Conservation (phyloP, 53 echinoderm and acorn worm species). For the Paracentrotus lividus region DNA sequence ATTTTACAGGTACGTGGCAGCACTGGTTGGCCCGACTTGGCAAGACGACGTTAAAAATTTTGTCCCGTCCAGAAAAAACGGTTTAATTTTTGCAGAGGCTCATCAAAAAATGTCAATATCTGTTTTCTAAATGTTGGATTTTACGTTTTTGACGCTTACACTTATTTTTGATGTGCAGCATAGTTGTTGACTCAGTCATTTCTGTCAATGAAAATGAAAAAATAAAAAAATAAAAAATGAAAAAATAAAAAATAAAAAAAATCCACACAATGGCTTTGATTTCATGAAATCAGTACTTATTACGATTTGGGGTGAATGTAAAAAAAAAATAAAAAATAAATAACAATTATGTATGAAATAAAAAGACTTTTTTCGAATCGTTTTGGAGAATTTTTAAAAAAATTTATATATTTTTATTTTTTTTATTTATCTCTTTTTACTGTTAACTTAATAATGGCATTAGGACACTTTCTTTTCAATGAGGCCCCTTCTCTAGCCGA, state of each 20-base stretch:
- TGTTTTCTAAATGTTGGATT: neutral
- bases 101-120: neutral
- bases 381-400: too few relatives aligned
- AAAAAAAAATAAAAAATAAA: neutral
- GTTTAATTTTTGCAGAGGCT: neutral
- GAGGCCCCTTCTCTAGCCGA: neutral
- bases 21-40: too few relatives aligned
- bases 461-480: neutral
- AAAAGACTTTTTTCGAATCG: too few relatives aligned
- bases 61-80: neutral
- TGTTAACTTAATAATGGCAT: too few relatives aligned
- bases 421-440: too few relatives aligned
- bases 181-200: neutral
- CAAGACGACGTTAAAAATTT: neutral
- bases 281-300: too few relatives aligned
- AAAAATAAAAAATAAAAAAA: neutral
- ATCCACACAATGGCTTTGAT: neutral
- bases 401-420: too few relatives aligned
- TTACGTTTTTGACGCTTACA: neutral
- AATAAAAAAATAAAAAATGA: neutral
- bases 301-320: too few relatives aligned
- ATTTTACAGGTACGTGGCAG: slow-evolving; percentile 5
- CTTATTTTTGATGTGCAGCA: neutral
- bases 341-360: too few relatives aligned
- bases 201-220: neutral